These are phyloP conservation scores for Hyperopisus bebe DNA, from an alignment of 2,113 vertebrate species.

Conservation along the genomic window DNA sequence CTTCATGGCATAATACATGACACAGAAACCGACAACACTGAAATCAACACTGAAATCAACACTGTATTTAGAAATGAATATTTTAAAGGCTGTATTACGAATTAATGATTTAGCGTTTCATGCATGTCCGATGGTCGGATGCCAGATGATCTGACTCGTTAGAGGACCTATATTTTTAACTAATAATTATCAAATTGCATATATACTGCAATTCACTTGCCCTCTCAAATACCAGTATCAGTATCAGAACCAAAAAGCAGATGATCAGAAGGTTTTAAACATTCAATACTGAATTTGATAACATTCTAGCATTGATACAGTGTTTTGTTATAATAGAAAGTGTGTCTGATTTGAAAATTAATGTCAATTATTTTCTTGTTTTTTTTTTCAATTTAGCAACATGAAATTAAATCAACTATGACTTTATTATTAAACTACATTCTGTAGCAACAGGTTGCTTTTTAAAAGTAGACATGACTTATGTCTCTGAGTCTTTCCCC, in stretches of 20 bases:
- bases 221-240: neutral
- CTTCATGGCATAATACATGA: neutral
- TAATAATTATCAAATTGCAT: neutral
- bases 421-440: neutral
- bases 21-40: neutral
- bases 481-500: constrained; percentile 10
- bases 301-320: neutral
- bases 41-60: neutral
- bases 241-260: neutral
- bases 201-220: neutral
- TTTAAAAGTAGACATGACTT: constrained; percentile 7
- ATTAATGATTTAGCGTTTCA: constrained; percentile 3
- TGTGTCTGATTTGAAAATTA: neutral
- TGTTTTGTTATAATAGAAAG: neutral
- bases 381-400: neutral
- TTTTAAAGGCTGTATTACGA: neutral
- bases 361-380: neutral
- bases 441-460: neutral
- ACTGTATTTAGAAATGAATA: constrained; percentile 6
- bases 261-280: neutral
- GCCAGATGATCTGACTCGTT: neutral
- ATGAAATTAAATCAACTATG: neutral
- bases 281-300: neutral
- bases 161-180: neutral
- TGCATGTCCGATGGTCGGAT: neutral